These are phyloP conservation scores for Aldabrachelys gigantea DNA, from an alignment of 2,113 vertebrate genomes.

Conservation along the genomic window DNA sequence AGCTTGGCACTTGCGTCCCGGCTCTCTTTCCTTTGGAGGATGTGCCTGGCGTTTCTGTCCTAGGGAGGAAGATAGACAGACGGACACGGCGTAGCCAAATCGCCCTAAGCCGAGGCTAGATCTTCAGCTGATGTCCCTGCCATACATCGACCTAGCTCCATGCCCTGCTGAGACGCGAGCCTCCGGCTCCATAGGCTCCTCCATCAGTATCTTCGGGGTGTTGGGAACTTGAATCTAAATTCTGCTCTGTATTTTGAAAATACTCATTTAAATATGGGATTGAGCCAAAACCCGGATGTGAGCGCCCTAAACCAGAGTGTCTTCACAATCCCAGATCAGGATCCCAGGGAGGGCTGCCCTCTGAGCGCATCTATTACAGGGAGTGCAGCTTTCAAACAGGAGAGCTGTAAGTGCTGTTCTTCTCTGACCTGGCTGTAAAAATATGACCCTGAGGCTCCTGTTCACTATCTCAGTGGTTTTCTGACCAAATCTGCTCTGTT, in stretches of 20 bases:
- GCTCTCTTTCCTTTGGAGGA: background rate
- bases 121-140: background rate
- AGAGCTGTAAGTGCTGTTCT: background rate
- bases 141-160: background rate
- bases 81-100: too few relatives aligned
- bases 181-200: background rate
- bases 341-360: background rate
- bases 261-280: accelerated
- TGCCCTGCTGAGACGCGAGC: background rate
- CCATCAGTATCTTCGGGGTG: background rate
- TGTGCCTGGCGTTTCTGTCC: background rate
- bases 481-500: background rate
- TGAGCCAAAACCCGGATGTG: background rate
- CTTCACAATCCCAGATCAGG: background rate
- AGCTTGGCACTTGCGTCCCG: background rate
- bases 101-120: too few relatives aligned
- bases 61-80: too few relatives aligned
- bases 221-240: background rate
- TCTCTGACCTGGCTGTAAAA: background rate
- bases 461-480: background rate
- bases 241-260: background rate
- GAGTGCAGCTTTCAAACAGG: background rate
- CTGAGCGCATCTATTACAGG: background rate
- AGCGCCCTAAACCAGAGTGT: background rate
- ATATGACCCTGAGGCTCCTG: accelerated